Conservation (phyloP, 2,797 vertebrate species). For the Naso thynnoides region DNA sequence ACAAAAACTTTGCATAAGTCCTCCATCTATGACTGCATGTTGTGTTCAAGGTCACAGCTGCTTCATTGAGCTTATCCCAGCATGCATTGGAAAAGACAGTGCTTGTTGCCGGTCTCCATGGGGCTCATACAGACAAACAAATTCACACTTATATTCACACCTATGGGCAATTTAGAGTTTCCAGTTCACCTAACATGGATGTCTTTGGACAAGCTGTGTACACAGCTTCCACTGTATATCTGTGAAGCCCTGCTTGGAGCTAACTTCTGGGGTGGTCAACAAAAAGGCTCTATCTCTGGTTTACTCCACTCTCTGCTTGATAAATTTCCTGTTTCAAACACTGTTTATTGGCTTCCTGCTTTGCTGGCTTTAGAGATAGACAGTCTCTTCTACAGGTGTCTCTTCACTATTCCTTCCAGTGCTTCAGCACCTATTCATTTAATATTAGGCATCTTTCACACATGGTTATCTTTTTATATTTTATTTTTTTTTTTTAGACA, state of each 20-base stretch:
- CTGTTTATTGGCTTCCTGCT: constrained; percentile 10
- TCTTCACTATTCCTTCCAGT: constrained; percentile 2
- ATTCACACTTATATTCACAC: constrained; percentile 52
- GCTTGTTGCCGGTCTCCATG: constrained; percentile 21
- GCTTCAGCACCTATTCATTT: not conserved
- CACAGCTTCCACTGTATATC: constrained; percentile 25
- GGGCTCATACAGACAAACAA: constrained; percentile 38
- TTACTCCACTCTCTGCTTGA: constrained; percentile 18
- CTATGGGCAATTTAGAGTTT: constrained; percentile 44
- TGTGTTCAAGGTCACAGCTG: constrained; percentile 32
- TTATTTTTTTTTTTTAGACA: too few relatives aligned
- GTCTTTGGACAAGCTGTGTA: constrained; percentile 48
- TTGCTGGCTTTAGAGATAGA: not conserved
- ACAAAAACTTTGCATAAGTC: constrained; percentile 19
- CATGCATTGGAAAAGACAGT: constrained; percentile 25
- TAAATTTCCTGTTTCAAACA: constrained; percentile 2
- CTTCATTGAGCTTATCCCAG: constrained; percentile 32
- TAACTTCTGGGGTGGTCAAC: constrained; percentile 18
- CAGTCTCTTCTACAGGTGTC: not conserved
- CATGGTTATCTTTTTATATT: too few relatives aligned
- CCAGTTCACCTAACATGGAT: constrained; percentile 42
- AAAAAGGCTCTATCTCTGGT: constrained; percentile 9
- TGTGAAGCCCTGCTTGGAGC: constrained; percentile 25
- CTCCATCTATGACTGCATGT: constrained; percentile 5
- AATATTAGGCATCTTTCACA: not conserved